These are phyloP conservation scores for Microcebus tavaratra DNA, from an alignment of 2,113 vertebrate species.

Conservation along the genomic window DNA sequence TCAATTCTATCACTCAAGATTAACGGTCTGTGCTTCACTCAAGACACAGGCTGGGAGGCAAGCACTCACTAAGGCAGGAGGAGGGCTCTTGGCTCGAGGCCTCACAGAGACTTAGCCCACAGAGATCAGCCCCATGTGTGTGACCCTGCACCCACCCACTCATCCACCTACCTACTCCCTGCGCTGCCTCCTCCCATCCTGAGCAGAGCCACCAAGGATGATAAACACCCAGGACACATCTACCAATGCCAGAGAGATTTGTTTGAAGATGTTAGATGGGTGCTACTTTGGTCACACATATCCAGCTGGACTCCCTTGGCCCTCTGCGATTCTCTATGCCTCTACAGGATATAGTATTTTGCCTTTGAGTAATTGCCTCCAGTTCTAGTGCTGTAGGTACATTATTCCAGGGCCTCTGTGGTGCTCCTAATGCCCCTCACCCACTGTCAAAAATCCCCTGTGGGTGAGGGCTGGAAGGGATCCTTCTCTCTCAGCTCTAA, in stretches of 20 bases:
- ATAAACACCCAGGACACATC: constrained; percentile 84
- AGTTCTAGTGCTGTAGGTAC: constrained; percentile 93
- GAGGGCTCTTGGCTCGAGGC: constrained; percentile 62
- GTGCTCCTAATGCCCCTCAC: constrained; percentile 99
- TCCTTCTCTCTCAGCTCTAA: constrained; percentile 95
- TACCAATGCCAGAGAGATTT: background rate
- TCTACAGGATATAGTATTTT: constrained; percentile 86
- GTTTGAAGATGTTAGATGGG: constrained; percentile 76
- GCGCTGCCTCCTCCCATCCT: constrained; percentile 76
- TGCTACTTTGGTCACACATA: constrained; percentile 69
- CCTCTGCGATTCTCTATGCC: background rate
- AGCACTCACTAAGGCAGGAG: constrained; percentile 76
- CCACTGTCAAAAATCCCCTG: constrained; percentile 99
- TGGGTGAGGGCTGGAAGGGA: constrained; percentile 99
- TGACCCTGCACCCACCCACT: constrained; percentile 71
- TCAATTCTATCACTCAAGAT: too few relatives aligned
- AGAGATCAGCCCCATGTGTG: constrained; percentile 78
- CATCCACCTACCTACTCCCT: constrained; percentile 67
- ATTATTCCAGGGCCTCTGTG: constrained; percentile 99
- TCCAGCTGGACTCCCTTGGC: constrained; percentile 67
- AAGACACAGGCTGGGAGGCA: constrained; percentile 51
- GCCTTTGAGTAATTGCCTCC: constrained; percentile 91
- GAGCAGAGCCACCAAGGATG: constrained; percentile 80
- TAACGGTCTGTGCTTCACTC: too few relatives aligned
- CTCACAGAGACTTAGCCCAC: constrained; percentile 69